Base-by-base conservation (phyloP, 2,888 invertebrate species). In the Trichopria drosophilae region DNA sequence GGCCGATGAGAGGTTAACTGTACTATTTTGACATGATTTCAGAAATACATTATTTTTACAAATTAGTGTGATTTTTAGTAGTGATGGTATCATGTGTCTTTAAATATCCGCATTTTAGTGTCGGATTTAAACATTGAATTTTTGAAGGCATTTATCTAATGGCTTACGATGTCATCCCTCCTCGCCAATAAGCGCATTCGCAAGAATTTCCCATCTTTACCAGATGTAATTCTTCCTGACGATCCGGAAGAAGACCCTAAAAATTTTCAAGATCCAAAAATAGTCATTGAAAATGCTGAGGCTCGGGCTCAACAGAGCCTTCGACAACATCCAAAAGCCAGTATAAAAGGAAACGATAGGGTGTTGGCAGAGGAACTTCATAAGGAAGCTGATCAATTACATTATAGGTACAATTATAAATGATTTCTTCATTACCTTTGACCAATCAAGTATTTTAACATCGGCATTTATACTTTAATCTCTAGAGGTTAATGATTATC, bases 361-460 rank as follows among this genome's bases (percentile, higher is more conserved):
- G 61, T 64, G n/a, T 62, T 59, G 20, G 71, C 71, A 1, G 46
- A 61, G 10, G 59, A 64, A 3, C 54, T 73, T 6, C 73, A 73
- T 46, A 55, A 51, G 6, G 68, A 72, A 37, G 73, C 70, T 4
- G 70, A 72, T 46, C 35, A 58, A 22, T 53, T 71, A 13, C 66
- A 66, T 46, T 60, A 58, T 24, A 62, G 61, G 66, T 60, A 57
- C 28, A 22, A 23, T 46, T 37, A 18, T 23, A 15, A n/a, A 3
- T 6, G n/a, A 15, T 40, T 23, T 24, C 16, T n/a, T 16, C 7
- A 2, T 10, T 13, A 29, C 6, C 6, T 29, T 13, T 32, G 2
- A 20, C 12, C 15, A 26, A 24, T 40, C 18, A 26, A 26, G 15
- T 24, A 5, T n/a, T 10, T 35, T 19, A n/a, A n/a, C n/a, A n/a